phyloP scores from a whole-genome alignment of 2,113 vertebrate species.

The Poeciliopsis prolifica region DNA sequence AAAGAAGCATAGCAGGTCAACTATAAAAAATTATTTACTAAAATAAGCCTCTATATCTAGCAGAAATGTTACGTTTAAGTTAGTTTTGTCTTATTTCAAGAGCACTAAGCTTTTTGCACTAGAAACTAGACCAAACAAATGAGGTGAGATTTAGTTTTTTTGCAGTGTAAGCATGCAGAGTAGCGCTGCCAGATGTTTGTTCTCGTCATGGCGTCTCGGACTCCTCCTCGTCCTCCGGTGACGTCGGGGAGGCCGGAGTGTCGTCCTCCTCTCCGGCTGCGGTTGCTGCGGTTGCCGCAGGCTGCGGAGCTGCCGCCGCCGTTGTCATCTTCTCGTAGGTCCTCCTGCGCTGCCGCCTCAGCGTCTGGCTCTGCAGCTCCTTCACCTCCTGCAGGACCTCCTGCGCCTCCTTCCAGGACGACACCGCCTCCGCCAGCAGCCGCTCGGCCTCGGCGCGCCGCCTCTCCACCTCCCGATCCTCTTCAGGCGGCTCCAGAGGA shows the following conservation, averaged over 20 bases:
- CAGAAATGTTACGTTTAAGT: no score
- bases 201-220: constrained; percentile 69
- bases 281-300: not conserved
- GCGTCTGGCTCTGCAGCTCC: constrained; percentile 87
- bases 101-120: no score
- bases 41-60: no score
- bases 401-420: constrained; percentile 91
- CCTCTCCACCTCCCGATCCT: constrained; percentile 78
- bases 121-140: no score
- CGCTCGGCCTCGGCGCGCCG: constrained; percentile 87
- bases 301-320: not conserved
- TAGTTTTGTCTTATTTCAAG: no score
- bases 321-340: constrained; percentile 76
- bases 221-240: constrained; percentile 75
- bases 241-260: constrained; percentile 29
- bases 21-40: no score
- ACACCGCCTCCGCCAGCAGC: constrained; percentile 90
- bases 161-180: constrained; percentile 8
- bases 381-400: constrained; percentile 92
- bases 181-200: not conserved
- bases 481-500: not conserved
- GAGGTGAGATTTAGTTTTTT: not conserved
- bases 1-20: no score
- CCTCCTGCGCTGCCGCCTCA: constrained; percentile 84
- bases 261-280: constrained; percentile 18